phyloP scores from a whole-genome alignment of 2,797 vertebrate species.

The Periparus ater region DNA sequence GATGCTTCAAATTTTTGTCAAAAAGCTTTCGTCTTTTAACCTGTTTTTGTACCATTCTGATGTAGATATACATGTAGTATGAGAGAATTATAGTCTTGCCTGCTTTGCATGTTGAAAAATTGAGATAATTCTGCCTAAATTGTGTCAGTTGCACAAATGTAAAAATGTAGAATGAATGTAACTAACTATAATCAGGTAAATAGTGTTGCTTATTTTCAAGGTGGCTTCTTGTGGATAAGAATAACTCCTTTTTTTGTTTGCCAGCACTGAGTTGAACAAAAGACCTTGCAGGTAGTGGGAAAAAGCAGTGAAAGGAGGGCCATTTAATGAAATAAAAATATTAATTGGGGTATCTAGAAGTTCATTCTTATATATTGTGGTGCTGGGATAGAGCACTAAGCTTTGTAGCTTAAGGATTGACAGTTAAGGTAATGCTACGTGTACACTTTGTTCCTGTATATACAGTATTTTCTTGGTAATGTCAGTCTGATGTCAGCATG shows the following conservation, averaged over 20 bases:
- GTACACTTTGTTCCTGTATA: not conserved
- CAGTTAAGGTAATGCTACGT: not conserved
- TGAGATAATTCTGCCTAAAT: not conserved
- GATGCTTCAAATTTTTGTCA: not conserved
- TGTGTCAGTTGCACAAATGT: not conserved
- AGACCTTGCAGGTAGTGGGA: not conserved
- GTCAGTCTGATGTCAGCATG: conserved; percentile 29
- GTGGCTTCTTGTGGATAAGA: not conserved
- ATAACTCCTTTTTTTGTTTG: not conserved
- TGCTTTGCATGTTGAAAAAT: not conserved
- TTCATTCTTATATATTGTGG: not conserved
- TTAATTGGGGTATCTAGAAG: not conserved
- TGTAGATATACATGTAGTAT: not conserved
- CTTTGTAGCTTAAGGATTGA: not conserved
- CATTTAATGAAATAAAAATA: not conserved
- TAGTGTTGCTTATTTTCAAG: not conserved
- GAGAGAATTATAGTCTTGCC: not conserved
- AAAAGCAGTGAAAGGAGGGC: not conserved
- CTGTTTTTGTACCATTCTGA: not conserved
- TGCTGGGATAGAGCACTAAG: not conserved
- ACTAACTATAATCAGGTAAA: not conserved
- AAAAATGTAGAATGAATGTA: not conserved
- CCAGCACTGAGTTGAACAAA: not conserved
- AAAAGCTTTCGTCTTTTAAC: not conserved
- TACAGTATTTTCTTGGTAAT: not conserved